Conservation (phyloP, 2,888 invertebrate genomes). For the Craniophora ligustri region DNA sequence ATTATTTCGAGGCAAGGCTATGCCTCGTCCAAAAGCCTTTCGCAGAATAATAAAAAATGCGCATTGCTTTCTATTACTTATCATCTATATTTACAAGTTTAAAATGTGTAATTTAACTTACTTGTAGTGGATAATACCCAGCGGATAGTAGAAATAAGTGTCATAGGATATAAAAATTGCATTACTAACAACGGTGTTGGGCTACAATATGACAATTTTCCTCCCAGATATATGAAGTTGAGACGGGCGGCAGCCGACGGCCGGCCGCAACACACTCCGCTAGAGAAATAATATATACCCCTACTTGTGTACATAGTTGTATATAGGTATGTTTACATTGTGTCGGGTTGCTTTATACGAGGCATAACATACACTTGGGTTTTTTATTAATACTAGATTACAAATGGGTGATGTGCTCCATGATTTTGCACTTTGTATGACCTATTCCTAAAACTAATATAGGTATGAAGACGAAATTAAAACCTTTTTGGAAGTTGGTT, state of each 20-base stretch:
- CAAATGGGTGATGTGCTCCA: slow-evolving; percentile 44
- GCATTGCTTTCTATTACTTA: too few relatives aligned
- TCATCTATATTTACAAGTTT: too few relatives aligned
- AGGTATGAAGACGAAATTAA: too few relatives aligned
- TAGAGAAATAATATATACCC: slow-evolving; percentile 76
- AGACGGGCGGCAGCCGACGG: slow-evolving; percentile 80
- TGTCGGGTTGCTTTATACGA: slow-evolving; percentile 54
- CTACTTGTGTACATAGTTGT: slow-evolving; percentile 80
- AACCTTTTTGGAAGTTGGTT: too few relatives aligned
- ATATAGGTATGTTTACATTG: slow-evolving; percentile 86
- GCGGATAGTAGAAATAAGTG: neutral
- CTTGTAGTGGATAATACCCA: neutral
- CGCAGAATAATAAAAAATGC: too few relatives aligned
- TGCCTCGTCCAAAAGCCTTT: too few relatives aligned
- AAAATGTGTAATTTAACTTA: too few relatives aligned
- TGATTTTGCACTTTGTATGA: neutral
- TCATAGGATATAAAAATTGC: neutral
- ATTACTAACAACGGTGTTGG: slow-evolving; percentile 62
- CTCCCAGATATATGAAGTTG: slow-evolving; percentile 79
- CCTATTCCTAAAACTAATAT: too few relatives aligned
- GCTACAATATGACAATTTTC: slow-evolving; percentile 56
- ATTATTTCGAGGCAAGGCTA: too few relatives aligned
- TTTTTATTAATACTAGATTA: neutral
- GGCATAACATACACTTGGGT: slow-evolving; percentile 3
- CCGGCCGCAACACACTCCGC: slow-evolving; percentile 69